phyloP scores from a whole-genome alignment of 2,113 vertebrate species.

The Poeciliopsis prolifica region DNA sequence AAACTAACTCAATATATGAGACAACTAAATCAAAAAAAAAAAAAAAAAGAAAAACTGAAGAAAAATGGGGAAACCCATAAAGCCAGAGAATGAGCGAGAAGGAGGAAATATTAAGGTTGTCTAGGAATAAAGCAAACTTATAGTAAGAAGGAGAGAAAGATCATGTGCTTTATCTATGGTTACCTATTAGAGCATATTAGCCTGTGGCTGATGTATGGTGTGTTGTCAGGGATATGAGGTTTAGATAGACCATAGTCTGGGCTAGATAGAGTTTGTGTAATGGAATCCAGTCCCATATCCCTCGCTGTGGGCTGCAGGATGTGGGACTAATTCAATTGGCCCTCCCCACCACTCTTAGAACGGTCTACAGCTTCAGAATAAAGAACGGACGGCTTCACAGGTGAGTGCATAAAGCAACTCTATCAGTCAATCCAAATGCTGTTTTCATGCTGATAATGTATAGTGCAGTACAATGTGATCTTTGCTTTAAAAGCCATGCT shows the following conservation, averaged over 20 bases:
- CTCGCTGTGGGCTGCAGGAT: slow-evolving; percentile 50
- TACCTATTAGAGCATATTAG: slow-evolving; percentile 72
- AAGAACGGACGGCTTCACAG: slow-evolving; percentile 69
- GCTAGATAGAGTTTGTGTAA: slow-evolving; percentile 77
- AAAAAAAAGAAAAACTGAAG: slow-evolving; percentile 3
- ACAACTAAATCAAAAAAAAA: slow-evolving; percentile 13
- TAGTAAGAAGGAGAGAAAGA: slow-evolving; percentile 33
- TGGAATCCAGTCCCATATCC: slow-evolving; percentile 75
- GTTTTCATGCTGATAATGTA: slow-evolving; percentile 66
- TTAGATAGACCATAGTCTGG: slow-evolving; percentile 71
- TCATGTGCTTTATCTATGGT: slow-evolving; percentile 53
- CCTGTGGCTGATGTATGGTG: slow-evolving; percentile 78
- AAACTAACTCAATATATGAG: slow-evolving; percentile 24
- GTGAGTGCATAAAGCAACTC: slow-evolving; percentile 62
- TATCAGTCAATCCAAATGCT: slow-evolving; percentile 73
- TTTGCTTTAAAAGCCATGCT: slow-evolving; percentile 25
- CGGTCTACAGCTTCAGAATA: slow-evolving; percentile 51
- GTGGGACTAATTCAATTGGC: slow-evolving; percentile 74
- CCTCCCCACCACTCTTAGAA: slow-evolving; percentile 56
- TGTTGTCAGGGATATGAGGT: slow-evolving; percentile 79
- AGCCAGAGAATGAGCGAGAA: slow-evolving; percentile 5
- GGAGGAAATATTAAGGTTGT: neutral
- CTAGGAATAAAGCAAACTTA: slow-evolving; percentile 24
- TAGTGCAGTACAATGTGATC: slow-evolving; percentile 38
- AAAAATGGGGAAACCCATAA: slow-evolving; percentile 6